Percentiles rank a stretch among this genome's conserved stretches.
Conservation (phyloP, 2,113 vertebrate species). For the Sylvietta virens region DNA sequence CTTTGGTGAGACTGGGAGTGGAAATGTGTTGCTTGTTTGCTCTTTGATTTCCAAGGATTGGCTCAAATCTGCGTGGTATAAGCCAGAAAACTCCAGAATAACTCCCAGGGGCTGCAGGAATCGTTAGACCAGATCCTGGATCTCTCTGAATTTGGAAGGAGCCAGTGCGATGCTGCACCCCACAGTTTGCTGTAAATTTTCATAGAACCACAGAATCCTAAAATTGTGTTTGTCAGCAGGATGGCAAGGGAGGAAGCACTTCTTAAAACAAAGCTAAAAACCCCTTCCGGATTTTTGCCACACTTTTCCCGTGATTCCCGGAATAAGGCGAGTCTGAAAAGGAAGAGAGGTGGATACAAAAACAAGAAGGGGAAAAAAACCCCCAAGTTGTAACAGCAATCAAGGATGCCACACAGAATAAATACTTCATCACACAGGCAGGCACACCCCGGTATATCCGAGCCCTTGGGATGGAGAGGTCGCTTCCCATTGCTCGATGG, state of each 20-base stretch:
- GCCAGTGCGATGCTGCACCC: not conserved
- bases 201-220: not conserved
- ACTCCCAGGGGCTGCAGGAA: not conserved
- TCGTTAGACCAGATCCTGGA: rapidly evolving
- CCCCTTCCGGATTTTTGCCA: not conserved
- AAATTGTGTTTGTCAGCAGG: not conserved
- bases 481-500: not conserved
- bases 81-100: not conserved
- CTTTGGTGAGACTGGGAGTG: not conserved
- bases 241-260: not conserved
- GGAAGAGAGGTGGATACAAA: not conserved
- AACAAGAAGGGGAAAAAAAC: rapidly evolving
- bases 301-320: not conserved
- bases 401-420: not conserved
- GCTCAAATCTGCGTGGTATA: not conserved
- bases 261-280: not conserved
- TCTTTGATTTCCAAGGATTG: not conserved
- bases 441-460: not conserved
- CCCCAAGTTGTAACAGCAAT: not conserved
- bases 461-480: not conserved
- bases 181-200: not conserved
- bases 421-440: not conserved
- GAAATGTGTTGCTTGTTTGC: not conserved
- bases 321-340: not conserved
- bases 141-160: not conserved